Percentiles rank a stretch among this genome's conserved stretches.
Conservation (phyloP, 2,888 invertebrate genomes). For the Polymixis flavicincta region DNA sequence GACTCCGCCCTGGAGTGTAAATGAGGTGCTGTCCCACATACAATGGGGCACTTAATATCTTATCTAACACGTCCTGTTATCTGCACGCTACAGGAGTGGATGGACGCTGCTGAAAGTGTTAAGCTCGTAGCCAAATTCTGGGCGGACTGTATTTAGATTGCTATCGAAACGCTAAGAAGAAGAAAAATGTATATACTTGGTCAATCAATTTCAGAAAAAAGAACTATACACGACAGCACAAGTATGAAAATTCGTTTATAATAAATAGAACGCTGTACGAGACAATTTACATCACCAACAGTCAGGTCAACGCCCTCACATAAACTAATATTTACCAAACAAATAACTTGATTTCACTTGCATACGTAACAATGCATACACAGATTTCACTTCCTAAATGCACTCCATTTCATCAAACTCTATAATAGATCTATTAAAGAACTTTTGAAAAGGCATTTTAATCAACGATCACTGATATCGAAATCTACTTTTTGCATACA, state of each 20-base stretch:
- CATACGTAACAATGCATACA: constrained; percentile 59
- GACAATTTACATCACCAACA: constrained; percentile 11
- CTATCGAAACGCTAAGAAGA: neutral
- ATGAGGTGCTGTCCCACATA: no score
- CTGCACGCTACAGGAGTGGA: no score
- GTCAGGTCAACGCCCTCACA: constrained; percentile 29
- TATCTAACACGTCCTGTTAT: no score
- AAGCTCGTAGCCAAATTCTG: no score
- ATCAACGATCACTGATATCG: constrained; percentile 23
- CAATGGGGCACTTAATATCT: no score
- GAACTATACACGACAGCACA: neutral
- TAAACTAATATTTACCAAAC: constrained; percentile 43
- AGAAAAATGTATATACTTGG: neutral
- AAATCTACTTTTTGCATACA: constrained; percentile 38
- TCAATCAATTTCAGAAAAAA: no score
- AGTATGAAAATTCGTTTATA: neutral
- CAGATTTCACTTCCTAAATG: constrained; percentile 51
- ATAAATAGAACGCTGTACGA: constrained; percentile 8
- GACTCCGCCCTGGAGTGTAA: no score
- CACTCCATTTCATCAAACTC: constrained; percentile 52
- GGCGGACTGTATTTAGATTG: no score
- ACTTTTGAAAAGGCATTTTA: constrained; percentile 41
- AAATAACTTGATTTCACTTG: constrained; percentile 47
- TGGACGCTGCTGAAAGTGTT: no score
- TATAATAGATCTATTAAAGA: constrained; percentile 53